Evolutionary conservation across 2,797 vertebrate genomes (phyloP), one percentile per base, ranked within the genome.

Genomic region (Oreochromis grahami): DNA sequence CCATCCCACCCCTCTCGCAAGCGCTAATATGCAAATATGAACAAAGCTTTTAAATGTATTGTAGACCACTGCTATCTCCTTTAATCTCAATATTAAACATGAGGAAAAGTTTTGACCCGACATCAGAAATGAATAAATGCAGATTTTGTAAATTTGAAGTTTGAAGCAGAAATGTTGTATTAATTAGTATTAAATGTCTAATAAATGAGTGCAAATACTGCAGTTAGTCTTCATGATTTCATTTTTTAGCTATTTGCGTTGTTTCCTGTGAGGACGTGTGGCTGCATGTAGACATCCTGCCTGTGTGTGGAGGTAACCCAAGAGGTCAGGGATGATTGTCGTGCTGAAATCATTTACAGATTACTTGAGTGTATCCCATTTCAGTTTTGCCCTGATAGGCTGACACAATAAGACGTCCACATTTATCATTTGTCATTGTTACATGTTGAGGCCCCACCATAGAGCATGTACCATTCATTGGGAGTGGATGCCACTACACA

Each of bases 251-350:
- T 85, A 78, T 88, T 92, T 89, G 87, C 89, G 84, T 88, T 86
- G 91, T 94, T 95, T 95, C 93, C 91, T 84, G 55, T 77, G 72
- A 91, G 89, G 95, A 94, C 90, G 9, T 96, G 96, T 90, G 89
- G 83, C 89, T 88, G 91, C 95, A 90, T 76, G 95, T 89, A 91
- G 86, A 95, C 93, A 92, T 96, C 95, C 95, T 96, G 92, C 65
- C 86, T 52, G 88, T 92, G 80, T 83, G 86, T 19, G 32, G 77
- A 14, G 81, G 93, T 82, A 93, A 93, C 89, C 90, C 5, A 86
- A 95, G 93, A 91, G 93, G 92, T 92, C 92, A 87, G 78, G 76
- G 86, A 86, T 82, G 88, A 60, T 19, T 29, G 87, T 89, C 93
- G 77, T 88, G n/a, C 80, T 91, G 87, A 91, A 91, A 92, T 93